Base-by-base conservation (phyloP, 2,888 invertebrate genomes). In the Cryptosula pallasiana region DNA sequence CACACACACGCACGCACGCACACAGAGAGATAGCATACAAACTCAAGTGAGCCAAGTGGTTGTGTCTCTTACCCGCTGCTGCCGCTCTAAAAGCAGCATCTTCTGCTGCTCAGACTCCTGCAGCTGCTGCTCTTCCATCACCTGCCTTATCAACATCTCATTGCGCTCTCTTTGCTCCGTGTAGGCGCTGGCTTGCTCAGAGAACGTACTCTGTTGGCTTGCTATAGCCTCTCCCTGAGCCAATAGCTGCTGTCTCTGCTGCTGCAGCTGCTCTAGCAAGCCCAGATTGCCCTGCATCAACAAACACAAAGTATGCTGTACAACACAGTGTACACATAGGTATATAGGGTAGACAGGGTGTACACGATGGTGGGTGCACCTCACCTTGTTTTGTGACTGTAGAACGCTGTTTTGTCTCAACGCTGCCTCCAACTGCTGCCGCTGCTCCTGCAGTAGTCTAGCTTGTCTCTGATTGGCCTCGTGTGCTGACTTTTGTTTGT, bases 41-140 rank as follows among this genome's bases (percentile, higher is more conserved):
- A n/a, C n/a, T n/a, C n/a, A n/a, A n/a, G n/a, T n/a, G n/a, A n/a
- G n/a, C n/a, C n/a, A n/a, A n/a, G n/a, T n/a, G n/a, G n/a, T n/a
- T n/a, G n/a, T n/a, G 45, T 45, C 20, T 13, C 57, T n/a, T 23
- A 57, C 57, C 23, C 57, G 16, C 63, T 63, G 63, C 63, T 63
- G 63, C 32, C 32, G 25, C 63, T 63, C 63, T 13, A 63, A 5
- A 5, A 63, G 63, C 9, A 71, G 55, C 55, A 63, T 57, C 20
- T 69, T 71, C 23, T 72, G 70, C 54, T 73, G 57, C 57, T 73
- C 73, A 9, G 71, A 69, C 69, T 72, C 72, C 32, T 71, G 69
- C 20, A 54, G 69, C 69, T 72, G 69, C 69, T 72, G 72, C 45
- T 72, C 72, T 27, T 73, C 69, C 36, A 63, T 63, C 29, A 63